Conservation (phyloP, 2,113 vertebrate genomes). For the Zingel zingel region DNA sequence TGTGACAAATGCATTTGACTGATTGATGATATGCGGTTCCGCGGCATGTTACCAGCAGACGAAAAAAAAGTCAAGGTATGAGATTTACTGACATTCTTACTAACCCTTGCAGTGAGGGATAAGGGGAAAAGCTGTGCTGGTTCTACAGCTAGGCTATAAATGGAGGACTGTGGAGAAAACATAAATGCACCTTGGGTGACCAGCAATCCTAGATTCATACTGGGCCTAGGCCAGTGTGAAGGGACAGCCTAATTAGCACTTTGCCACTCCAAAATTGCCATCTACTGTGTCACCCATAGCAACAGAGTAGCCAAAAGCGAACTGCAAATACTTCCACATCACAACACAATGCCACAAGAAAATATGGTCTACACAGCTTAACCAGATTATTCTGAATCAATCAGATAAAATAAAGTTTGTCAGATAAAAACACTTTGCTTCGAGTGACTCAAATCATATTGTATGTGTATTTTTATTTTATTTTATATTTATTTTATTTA, state of each 20-base stretch:
- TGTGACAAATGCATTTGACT: no score
- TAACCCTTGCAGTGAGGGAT: neutral
- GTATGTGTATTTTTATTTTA: no score
- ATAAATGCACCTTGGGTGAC: neutral
- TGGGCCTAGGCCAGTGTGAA: slow-evolving; percentile 5
- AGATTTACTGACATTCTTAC: slow-evolving; percentile 17
- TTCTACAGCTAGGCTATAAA: slow-evolving; percentile 30
- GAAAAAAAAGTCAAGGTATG: neutral
- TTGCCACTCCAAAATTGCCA: slow-evolving; percentile 27
- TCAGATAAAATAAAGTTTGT: neutral
- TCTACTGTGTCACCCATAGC: slow-evolving; percentile 26
- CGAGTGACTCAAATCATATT: no score
- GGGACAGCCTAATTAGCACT: slow-evolving; percentile 51
- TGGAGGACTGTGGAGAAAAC: slow-evolving; percentile 18
- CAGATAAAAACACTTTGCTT: neutral
- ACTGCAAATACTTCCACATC: neutral
- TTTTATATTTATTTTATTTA: no score
- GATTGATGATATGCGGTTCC: neutral
- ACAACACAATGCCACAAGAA: neutral
- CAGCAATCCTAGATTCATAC: slow-evolving; percentile 12
- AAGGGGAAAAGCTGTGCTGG: neutral
- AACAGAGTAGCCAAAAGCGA: slow-evolving; percentile 11
- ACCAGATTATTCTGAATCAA: neutral
- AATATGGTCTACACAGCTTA: neutral
- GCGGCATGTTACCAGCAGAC: neutral